Evolutionary conservation across 2,888 invertebrate genomes (phyloP).

Genomic region (Cryptocheilus praepositus): DNA sequence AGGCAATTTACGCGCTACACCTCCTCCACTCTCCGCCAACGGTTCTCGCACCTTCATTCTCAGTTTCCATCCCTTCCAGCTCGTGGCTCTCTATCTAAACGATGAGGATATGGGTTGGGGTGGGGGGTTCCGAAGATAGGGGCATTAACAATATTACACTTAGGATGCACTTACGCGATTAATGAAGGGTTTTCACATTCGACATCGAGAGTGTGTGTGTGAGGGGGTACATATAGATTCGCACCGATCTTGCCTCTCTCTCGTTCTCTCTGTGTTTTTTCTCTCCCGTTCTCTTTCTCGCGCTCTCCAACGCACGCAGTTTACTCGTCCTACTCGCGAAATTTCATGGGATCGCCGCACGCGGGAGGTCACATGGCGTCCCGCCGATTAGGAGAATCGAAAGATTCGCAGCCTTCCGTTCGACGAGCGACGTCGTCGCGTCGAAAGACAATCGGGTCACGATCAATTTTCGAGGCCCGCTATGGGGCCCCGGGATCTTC

Average conservation of each 20-base stretch:
- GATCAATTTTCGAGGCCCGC: not conserved
- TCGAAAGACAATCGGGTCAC: conserved; percentile 11
- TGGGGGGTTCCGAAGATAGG: conserved; percentile 49
- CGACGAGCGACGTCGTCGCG: conserved; percentile 4
- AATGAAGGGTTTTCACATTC: conserved; percentile 51
- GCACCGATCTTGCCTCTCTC: conserved; percentile 4
- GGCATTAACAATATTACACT: conserved; percentile 53
- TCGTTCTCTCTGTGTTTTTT: conserved; percentile 3
- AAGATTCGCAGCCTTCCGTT: conserved; percentile 32
- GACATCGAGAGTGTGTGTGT: conserved; percentile 55
- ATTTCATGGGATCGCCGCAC: conserved; percentile 3
- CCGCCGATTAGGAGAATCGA: conserved; percentile 15
- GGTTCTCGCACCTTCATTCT: conserved; percentile 16
- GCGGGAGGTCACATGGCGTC: conserved; percentile 24
- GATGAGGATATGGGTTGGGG: conserved; percentile 55
- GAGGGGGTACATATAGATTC: conserved; percentile 64
- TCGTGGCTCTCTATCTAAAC: conserved; percentile 48
- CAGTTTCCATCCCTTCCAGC: conserved; percentile 9
- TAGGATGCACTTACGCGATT: conserved; percentile 68
- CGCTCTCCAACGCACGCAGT: not conserved
- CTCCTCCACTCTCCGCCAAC: not conserved
- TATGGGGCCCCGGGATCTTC: not conserved
- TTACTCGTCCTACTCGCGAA: not conserved
- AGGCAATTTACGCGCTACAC: not conserved
- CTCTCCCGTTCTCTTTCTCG: too few species aligned